phyloP scores from a whole-genome alignment of 1,140 invertebrate species.

The Brachionus angularis region DNA sequence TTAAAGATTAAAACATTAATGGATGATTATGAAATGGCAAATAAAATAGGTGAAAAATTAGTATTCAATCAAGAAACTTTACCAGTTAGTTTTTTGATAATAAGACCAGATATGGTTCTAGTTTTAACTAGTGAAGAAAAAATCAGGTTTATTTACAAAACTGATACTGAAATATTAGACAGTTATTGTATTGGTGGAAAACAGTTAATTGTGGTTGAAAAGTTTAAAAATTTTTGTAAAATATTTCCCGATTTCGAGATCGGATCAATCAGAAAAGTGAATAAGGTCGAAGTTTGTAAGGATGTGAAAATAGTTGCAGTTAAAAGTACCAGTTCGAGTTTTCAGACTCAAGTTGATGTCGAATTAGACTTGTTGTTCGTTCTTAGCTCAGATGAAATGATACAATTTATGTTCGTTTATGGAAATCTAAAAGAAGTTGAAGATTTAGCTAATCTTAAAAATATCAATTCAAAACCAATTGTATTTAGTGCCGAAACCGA shows the following conservation, averaged over 20 bases:
- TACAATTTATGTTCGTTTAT: too few relatives aligned
- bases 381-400: too few relatives aligned
- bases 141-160: not conserved
- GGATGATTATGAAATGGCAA: not conserved
- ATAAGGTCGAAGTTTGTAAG: not conserved
- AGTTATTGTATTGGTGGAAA: not conserved
- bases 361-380: too few relatives aligned
- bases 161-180: not conserved
- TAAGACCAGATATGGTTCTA: not conserved
- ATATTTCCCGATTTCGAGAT: not conserved
- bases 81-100: constrained; percentile 6
- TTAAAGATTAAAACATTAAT: not conserved
- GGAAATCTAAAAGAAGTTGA: too few relatives aligned
- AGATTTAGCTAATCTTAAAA: too few relatives aligned
- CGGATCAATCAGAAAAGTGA: not conserved
- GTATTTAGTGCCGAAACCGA: too few relatives aligned
- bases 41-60: not conserved
- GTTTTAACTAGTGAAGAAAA: not conserved
- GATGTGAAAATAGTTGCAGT: not conserved
- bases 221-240: not conserved
- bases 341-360: too few relatives aligned
- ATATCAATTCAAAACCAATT: too few relatives aligned
- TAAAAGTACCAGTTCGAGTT: not conserved
- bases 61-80: not conserved
- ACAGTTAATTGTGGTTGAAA: constrained; percentile 3